Percentiles rank a stretch among this genome's conserved stretches.
Conservation (phyloP, 2,888 invertebrate genomes). For the Sisyra nigra region DNA sequence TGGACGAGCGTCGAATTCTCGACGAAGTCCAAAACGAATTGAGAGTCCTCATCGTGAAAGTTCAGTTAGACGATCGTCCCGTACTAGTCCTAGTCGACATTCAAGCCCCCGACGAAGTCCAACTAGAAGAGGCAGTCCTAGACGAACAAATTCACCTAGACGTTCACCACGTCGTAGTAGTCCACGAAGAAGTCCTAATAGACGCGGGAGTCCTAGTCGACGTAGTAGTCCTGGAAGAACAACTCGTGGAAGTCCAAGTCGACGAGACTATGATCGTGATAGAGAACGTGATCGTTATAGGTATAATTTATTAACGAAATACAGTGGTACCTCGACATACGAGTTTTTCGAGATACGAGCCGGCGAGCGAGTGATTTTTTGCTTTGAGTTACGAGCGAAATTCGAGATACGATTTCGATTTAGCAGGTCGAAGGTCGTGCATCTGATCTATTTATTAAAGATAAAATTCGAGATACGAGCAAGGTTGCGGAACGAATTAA, state of each 20-base stretch:
- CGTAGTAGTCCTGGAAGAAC: neutral
- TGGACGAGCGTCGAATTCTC: neutral
- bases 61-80: neutral
- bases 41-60: neutral
- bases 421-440: too few relatives aligned
- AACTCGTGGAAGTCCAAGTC: neutral
- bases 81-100: neutral
- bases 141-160: neutral
- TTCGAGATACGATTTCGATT: too few relatives aligned
- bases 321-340: too few relatives aligned
- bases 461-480: too few relatives aligned
- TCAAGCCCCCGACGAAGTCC: conserved; percentile 1
- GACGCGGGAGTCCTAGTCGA: neutral
- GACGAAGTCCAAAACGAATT: neutral
- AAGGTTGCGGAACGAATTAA: too few relatives aligned
- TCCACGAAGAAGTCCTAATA: neutral
- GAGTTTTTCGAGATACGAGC: too few relatives aligned
- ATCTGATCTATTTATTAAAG: too few relatives aligned
- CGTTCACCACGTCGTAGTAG: neutral
- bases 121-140: neutral
- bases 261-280: conserved; percentile 2
- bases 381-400: too few relatives aligned
- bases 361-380: too few relatives aligned
- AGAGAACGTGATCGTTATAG: neutral
- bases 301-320: too few relatives aligned